Evolutionary conservation across 2,797 vertebrate genomes (phyloP).

Genomic region (Chelmon rostratus): DNA sequence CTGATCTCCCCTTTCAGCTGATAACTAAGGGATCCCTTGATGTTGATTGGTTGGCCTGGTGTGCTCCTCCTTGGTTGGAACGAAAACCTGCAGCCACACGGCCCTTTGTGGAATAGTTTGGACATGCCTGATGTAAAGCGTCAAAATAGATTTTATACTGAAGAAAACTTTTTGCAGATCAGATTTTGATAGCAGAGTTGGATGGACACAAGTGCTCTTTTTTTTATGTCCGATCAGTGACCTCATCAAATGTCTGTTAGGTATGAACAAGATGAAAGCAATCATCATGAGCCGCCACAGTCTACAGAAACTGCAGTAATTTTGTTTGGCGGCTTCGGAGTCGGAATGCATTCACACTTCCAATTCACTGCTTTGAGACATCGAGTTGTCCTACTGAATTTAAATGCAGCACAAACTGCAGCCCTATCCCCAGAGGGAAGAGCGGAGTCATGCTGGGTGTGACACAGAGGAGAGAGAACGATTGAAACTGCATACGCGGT

Average conservation of each 20-base stretch:
- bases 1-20: no score
- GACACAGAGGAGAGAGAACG: constrained; percentile 33
- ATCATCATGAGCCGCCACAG: constrained; percentile 19
- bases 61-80: no score
- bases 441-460: constrained; percentile 33
- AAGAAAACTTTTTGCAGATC: not conserved
- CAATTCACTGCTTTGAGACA: constrained; percentile 53
- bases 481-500: constrained; percentile 27
- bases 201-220: not conserved
- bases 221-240: not conserved
- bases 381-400: constrained; percentile 54
- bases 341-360: constrained; percentile 50
- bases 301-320: constrained; percentile 51
- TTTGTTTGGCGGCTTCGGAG: constrained; percentile 20
- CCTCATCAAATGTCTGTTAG: constrained; percentile 9
- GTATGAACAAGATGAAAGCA: constrained; percentile 17
- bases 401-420: constrained; percentile 56
- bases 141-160: not conserved
- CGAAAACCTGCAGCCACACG: no score
- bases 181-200: not conserved
- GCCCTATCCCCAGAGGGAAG: constrained; percentile 44
- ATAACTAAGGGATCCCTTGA: no score
- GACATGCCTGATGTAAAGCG: no score
- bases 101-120: no score
- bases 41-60: no score